Conservation (phyloP, 2,113 vertebrate genomes). For the Murina feae region DNA sequence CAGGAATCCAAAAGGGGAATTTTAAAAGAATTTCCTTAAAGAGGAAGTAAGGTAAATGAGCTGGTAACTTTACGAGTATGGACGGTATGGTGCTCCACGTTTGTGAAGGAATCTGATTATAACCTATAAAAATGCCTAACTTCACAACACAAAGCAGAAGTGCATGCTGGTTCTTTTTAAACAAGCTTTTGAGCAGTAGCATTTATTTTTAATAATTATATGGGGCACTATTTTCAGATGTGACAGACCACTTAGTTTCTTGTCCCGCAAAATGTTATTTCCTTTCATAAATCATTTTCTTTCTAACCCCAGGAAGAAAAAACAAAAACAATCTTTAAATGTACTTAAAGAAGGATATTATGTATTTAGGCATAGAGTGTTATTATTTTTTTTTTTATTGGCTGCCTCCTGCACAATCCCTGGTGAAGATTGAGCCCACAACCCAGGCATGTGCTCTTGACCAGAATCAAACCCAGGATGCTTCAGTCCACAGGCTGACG, state of each 20-base stretch:
- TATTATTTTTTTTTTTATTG: not conserved
- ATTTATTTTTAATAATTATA: not conserved
- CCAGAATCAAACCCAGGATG: no score
- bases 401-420: not conserved
- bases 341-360: not conserved
- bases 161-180: not conserved
- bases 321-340: conserved; percentile 16
- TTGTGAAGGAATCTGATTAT: conserved; percentile 6
- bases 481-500: no score
- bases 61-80: not conserved
- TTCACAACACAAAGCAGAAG: not conserved
- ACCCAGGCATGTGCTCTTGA: no score
- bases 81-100: not conserved
- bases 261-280: not conserved
- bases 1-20: conserved; percentile 16
- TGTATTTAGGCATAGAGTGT: not conserved
- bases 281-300: not conserved
- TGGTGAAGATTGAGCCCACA: no score
- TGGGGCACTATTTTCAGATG: not conserved
- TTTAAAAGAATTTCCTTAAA: conserved; percentile 38
- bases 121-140: not conserved
- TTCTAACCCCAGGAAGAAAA: not conserved
- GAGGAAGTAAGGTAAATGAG: conserved; percentile 4
- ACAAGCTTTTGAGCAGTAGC: not conserved
- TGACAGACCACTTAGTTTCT: not conserved